Percentiles rank a stretch among this genome's conserved stretches.
Evolutionary conservation across 2,113 vertebrate genomes (phyloP).

Genomic region (Neolamprologus cancellatus): DNA sequence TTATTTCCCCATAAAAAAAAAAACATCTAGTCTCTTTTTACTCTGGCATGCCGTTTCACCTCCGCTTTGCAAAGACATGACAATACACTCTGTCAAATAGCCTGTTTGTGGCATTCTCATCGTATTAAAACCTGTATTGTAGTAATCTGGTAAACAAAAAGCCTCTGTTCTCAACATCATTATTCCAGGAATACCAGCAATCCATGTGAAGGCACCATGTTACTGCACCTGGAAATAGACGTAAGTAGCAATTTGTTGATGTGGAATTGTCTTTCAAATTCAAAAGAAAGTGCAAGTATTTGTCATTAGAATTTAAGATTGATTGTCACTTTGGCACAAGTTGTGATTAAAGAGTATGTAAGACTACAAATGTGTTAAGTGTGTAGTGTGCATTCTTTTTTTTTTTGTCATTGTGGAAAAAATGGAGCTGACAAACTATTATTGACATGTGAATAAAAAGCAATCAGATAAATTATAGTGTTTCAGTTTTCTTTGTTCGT

Average conservation of each 20-base stretch:
- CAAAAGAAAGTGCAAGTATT: background rate
- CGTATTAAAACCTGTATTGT: background rate
- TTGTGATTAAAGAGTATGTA: conserved; percentile 3
- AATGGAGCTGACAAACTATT: conserved; percentile 36
- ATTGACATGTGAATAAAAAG: conserved; percentile 10
- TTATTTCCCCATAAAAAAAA: background rate
- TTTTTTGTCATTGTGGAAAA: conserved; percentile 1
- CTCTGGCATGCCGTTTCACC: background rate
- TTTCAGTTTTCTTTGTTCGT: conserved; percentile 29
- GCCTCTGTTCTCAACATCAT: background rate
- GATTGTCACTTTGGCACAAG: conserved; percentile 15
- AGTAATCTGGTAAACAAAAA: background rate
- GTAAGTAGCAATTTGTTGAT: background rate
- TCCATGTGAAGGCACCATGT: background rate
- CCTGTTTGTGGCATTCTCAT: background rate
- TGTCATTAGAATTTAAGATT: background rate
- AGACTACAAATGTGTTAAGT: background rate
- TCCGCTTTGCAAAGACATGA: background rate
- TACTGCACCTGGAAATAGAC: background rate
- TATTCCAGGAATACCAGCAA: background rate
- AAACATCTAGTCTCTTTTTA: background rate
- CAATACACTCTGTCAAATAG: background rate
- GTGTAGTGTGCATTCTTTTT: background rate
- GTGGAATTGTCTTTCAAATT: background rate
- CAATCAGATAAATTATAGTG: conserved; percentile 38